These are phyloP conservation scores for Lanistes nyassanus DNA, from an alignment of 1,140 invertebrate species.

Conservation along the genomic window DNA sequence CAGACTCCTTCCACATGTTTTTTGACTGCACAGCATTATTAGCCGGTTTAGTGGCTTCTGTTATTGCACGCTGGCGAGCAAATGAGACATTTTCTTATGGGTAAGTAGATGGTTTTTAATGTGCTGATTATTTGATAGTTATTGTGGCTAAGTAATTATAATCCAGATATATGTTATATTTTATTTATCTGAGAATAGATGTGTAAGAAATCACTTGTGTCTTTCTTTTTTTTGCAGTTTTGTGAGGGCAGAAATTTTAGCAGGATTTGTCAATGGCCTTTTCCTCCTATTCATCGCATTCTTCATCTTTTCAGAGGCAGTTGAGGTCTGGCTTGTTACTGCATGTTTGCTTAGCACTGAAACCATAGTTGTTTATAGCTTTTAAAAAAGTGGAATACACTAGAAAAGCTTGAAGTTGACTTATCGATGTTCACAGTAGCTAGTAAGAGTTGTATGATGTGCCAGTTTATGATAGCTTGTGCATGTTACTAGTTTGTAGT, in stretches of 20 bases:
- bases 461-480: too few species aligned
- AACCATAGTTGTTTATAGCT: too few species aligned
- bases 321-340: slow-evolving; percentile 73
- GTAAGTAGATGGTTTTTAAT: slow-evolving; percentile 50
- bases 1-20: slow-evolving; percentile 99
- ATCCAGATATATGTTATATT: background rate
- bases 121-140: background rate
- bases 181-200: background rate
- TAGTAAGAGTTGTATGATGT: too few species aligned
- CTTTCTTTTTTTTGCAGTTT: slow-evolving; percentile 50
- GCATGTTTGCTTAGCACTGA: too few species aligned
- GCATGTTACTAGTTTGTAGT: too few species aligned
- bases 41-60: slow-evolving; percentile 92
- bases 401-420: too few species aligned
- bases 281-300: slow-evolving; percentile 96
- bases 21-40: slow-evolving; percentile 97
- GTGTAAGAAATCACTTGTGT: background rate
- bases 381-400: too few species aligned
- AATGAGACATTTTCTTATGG: slow-evolving; percentile 95
- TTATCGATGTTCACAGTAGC: too few species aligned
- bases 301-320: slow-evolving; percentile 95
- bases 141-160: background rate
- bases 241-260: slow-evolving; percentile 94
- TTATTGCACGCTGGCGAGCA: slow-evolving; percentile 85
- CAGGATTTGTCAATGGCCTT: slow-evolving; percentile 96